Percentiles rank a stretch among this genome's conserved stretches.
These are phyloP conservation scores for Cirrhinus molitorella DNA, from an alignment of 2,797 vertebrate genomes.

Conservation along the genomic window DNA sequence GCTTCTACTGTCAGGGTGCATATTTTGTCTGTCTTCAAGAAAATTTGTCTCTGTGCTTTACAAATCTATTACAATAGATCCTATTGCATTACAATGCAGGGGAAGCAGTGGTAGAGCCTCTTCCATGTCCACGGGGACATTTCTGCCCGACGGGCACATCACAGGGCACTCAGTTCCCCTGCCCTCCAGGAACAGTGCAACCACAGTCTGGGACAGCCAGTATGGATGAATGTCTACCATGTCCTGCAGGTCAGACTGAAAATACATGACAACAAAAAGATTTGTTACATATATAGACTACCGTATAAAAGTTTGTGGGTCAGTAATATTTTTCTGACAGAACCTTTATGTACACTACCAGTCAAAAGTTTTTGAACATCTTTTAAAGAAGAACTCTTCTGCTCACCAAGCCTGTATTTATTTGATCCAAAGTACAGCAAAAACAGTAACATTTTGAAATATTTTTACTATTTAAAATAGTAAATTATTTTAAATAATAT, in stretches of 20 bases:
- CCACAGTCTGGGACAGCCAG: slow-evolving; percentile 69
- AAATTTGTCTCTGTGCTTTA: not conserved
- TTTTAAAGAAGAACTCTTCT: no score
- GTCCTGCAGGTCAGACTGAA: slow-evolving; percentile 76
- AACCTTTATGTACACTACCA: no score
- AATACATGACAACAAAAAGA: not conserved
- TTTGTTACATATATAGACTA: not conserved
- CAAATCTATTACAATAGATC: slow-evolving; percentile 8
- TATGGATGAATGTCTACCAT: slow-evolving; percentile 73
- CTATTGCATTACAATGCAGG: slow-evolving; percentile 65
- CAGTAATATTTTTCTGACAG: not conserved
- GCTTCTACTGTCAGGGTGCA: slow-evolving; percentile 83
- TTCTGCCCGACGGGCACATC: slow-evolving; percentile 75
- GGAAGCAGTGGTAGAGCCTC: slow-evolving; percentile 71
- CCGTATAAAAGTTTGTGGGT: not conserved
- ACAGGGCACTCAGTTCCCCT: slow-evolving; percentile 70
- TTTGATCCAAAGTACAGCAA: no score
- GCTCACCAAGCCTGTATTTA: no score
- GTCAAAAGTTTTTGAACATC: no score
- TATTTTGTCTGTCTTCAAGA: slow-evolving; percentile 6
- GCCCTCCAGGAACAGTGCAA: slow-evolving; percentile 78
- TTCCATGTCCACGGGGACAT: slow-evolving; percentile 72
- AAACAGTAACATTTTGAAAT: no score
- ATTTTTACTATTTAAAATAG: no score
- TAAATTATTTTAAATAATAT: no score